phyloP scores from a whole-genome alignment of 2,797 vertebrate genomes.

The Tokudaia tokunoshimensis region DNA sequence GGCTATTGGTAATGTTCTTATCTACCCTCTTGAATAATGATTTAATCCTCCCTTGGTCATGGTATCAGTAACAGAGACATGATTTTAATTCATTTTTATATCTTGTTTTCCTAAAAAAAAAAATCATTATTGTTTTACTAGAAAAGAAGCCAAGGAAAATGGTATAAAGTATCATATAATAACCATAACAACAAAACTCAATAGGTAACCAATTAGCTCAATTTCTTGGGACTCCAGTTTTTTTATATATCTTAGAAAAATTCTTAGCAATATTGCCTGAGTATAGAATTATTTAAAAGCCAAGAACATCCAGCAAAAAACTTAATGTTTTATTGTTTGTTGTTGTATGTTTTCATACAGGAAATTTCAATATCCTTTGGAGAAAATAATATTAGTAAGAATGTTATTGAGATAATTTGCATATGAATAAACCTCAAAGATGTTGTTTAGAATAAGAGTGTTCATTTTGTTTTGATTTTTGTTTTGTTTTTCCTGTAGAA shows the following conservation, averaged over 20 bases:
- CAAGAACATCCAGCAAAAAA: not conserved
- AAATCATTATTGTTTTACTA: not conserved
- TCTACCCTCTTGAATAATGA: not conserved
- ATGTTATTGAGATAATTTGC: conserved; percentile 60
- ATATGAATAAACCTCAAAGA: conserved; percentile 68
- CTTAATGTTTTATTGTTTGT: not conserved
- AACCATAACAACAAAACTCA: not conserved
- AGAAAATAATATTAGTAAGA: conserved; percentile 65
- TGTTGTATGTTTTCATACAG: conserved; percentile 52
- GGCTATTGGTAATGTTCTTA: not conserved
- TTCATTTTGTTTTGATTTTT: not conserved
- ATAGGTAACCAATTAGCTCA: not conserved
- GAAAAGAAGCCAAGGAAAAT: conserved; percentile 48
- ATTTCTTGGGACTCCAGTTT: conserved; percentile 1
- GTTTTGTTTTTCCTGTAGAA: conserved; percentile 45
- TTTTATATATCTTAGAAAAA: conserved; percentile 45
- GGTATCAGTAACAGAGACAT: not conserved
- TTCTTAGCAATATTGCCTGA: not conserved
- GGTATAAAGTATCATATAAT: not conserved
- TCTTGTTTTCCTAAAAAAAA: conserved; percentile 43
- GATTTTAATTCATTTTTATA: conserved; percentile 58
- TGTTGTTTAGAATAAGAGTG: conserved; percentile 42
- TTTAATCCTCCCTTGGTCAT: not conserved
- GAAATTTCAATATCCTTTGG: conserved; percentile 38
- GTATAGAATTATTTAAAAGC: conserved; percentile 53